These are phyloP conservation scores for Monodelphis domestica DNA, from an alignment of 2,797 vertebrate species.

Conservation along the genomic window DNA sequence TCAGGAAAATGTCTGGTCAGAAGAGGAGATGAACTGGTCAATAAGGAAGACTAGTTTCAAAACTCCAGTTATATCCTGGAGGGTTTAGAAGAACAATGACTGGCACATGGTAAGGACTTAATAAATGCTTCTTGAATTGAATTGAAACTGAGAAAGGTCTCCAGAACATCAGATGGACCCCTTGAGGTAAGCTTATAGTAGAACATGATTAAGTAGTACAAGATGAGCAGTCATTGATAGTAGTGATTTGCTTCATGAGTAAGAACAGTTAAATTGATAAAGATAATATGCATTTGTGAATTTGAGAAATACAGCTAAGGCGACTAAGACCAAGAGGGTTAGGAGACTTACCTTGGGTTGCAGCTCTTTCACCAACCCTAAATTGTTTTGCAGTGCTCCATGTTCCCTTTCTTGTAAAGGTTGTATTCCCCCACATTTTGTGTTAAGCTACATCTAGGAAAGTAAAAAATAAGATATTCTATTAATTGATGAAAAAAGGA, in stretches of 20 bases:
- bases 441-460: slow-evolving; percentile 38
- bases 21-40: background rate
- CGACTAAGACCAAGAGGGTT: background rate
- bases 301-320: background rate
- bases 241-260: background rate
- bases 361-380: background rate
- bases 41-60: background rate
- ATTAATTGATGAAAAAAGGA: slow-evolving; percentile 64
- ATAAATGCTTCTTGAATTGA: background rate
- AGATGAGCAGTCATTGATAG: background rate
- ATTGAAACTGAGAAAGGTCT: background rate
- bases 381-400: slow-evolving; percentile 22
- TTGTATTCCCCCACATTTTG: slow-evolving; percentile 41
- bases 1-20: background rate
- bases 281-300: background rate
- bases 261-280: background rate
- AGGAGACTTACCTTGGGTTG: background rate
- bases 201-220: background rate
- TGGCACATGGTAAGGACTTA: background rate
- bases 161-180: background rate
- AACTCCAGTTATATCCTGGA: background rate
- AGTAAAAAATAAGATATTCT: slow-evolving; percentile 61
- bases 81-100: background rate
- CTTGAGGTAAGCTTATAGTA: background rate
- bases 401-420: slow-evolving; percentile 49